phyloP scores from a whole-genome alignment of 2,888 invertebrate species.

The Lasioglossum vierecki region DNA sequence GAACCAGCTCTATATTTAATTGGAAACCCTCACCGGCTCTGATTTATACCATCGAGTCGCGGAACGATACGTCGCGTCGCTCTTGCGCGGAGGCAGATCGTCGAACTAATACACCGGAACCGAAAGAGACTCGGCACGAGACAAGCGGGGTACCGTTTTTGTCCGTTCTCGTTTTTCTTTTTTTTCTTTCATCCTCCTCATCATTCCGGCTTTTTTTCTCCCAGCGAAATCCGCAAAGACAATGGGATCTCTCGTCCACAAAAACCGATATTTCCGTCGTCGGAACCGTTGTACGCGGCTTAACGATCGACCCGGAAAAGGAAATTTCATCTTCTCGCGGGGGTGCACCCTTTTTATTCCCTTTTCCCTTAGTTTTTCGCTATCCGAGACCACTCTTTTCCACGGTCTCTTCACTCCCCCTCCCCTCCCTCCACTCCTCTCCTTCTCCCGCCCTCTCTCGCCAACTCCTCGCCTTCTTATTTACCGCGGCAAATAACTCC shows the following conservation, averaged over 20 bases:
- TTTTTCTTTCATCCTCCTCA: not conserved
- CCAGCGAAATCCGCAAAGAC: constrained; percentile 52
- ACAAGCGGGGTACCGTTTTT: constrained; percentile 5
- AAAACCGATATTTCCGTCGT: constrained; percentile 70
- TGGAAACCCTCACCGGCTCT: constrained; percentile 1
- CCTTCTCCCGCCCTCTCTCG: not conserved
- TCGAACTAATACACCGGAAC: constrained; percentile 27
- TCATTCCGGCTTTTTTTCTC: not conserved
- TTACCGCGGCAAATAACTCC: constrained; percentile 65
- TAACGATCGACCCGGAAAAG: constrained; percentile 69
- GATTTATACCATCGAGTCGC: not conserved
- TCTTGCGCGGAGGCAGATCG: constrained; percentile 23
- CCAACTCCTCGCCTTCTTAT: constrained; percentile 54
- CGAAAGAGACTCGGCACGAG: constrained; percentile 9
- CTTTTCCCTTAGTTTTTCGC: constrained; percentile 29
- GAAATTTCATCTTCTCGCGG: constrained; percentile 71
- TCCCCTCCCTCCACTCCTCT: not conserved
- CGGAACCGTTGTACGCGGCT: constrained; percentile 54
- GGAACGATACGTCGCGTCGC: constrained; percentile 24
- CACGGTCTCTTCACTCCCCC: not conserved
- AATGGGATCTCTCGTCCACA: constrained; percentile 62
- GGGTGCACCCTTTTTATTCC: constrained; percentile 45
- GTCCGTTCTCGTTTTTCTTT: not conserved
- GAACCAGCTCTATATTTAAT: constrained; percentile 12
- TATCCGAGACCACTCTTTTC: constrained; percentile 30